phyloP scores from a whole-genome alignment of 2,888 invertebrate genomes.

The Calameuta idolon region DNA sequence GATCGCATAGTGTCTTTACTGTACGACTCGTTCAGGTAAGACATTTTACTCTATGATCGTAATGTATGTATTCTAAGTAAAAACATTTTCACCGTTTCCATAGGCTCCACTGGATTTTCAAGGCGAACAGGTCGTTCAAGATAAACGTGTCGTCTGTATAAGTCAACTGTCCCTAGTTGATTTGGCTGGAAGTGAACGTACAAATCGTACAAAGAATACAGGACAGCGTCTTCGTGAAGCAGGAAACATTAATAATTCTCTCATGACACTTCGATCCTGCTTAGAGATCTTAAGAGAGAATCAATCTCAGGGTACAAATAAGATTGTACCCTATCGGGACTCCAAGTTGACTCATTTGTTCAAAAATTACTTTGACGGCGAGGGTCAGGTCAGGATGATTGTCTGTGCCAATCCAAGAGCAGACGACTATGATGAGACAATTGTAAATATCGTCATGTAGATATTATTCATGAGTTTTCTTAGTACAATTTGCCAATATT shows the following conservation, averaged over 20 bases:
- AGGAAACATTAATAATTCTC: slow-evolving; percentile 93
- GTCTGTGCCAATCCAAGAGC: slow-evolving; percentile 95
- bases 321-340: slow-evolving; percentile 94
- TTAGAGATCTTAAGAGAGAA: slow-evolving; percentile 92
- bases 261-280: slow-evolving; percentile 58
- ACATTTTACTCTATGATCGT: slow-evolving; percentile 1
- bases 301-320: slow-evolving; percentile 77
- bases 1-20: slow-evolving; percentile 97
- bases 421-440: slow-evolving; percentile 94
- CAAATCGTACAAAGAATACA: slow-evolving; percentile 90
- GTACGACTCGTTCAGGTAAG: slow-evolving; percentile 88
- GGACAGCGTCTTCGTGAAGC: slow-evolving; percentile 62
- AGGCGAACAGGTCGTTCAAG: slow-evolving; percentile 84
- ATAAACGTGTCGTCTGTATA: slow-evolving; percentile 81
- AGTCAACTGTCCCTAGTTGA: slow-evolving; percentile 97
- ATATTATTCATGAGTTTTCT: not conserved
- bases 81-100: not conserved
- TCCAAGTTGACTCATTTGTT: slow-evolving; percentile 95
- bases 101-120: slow-evolving; percentile 68
- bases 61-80: slow-evolving; percentile 25
- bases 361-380: slow-evolving; percentile 97
- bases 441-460: slow-evolving; percentile 70
- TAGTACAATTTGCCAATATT: not conserved
- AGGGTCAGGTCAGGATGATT: slow-evolving; percentile 95
- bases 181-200: slow-evolving; percentile 96